Evolutionary conservation across 2,797 vertebrate genomes (phyloP), one percentile per base, ranked within the genome.

Genomic region (Phalanger gymnotis): DNA sequence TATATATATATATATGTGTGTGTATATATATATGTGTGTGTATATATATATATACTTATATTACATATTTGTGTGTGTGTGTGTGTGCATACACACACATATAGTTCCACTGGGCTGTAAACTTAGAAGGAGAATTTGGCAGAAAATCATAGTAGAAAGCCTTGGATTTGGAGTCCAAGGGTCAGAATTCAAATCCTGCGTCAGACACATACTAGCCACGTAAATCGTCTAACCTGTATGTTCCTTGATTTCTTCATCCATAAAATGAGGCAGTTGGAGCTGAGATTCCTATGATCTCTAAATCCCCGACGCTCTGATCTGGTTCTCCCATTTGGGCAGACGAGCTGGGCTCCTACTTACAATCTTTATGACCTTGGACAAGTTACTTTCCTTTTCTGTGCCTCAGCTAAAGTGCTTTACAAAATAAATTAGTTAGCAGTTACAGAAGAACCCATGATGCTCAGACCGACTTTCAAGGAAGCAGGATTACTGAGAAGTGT

Each of bases 141-240:
- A 73, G 66, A 73, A 7, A 6, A 40, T 40, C 66, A 73, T 73
- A 40, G n/a, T 81, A 47, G n/a, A 73, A 40, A 47, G 40, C 22
- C n/a, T 6, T 52, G 91, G 56, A 53, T 90, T 40, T 6, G 0
- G n/a, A 31, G 27, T 53, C 91, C 53, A 13, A 91, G 66, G 56
- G 14, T 25, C 34, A 34, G 52, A 47, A 16, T 40, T 91, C 40
- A 54, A 56, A 47, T 66, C 53, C 52, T 3, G 2, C 25, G 51
- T 53, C 53, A n/a, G 34, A 47, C 13, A 4, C 14, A 81, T 30
- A 53, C 56, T 61, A 57, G 13, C 94, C 54, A 66, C 27, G 19
- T 11, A 3, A 56, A 56, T 2, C 3, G 0, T 81, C 19, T 13
- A 1, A 14, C 51, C 30, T 92, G 34, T 31, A 1, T 6, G 1